phyloP scores from a whole-genome alignment of 2,888 invertebrate genomes.

The Tuberolachnus salignus region DNA sequence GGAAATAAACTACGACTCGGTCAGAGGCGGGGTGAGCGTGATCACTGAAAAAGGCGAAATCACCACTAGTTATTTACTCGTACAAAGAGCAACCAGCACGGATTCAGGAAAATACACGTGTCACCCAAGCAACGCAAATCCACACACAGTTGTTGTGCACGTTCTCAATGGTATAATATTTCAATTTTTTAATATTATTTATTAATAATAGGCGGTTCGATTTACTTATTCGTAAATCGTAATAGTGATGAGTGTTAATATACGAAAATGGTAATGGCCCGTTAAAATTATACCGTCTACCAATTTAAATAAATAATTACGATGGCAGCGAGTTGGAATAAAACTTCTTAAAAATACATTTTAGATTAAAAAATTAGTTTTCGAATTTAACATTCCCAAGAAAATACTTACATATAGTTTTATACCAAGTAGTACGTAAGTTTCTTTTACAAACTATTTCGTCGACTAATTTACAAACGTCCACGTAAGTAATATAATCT shows the following conservation, averaged over 20 bases:
- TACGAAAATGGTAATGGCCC: too few relatives aligned
- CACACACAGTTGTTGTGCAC: conserved; percentile 57
- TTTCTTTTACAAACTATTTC: background rate
- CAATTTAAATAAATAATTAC: background rate
- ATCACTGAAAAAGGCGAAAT: conserved; percentile 58
- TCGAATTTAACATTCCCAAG: background rate
- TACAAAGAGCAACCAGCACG: conserved; percentile 56
- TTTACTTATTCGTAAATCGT: too few relatives aligned
- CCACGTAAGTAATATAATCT: background rate
- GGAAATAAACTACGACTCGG: conserved; percentile 58
- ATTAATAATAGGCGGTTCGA: background rate
- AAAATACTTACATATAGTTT: background rate
- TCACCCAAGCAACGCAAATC: conserved; percentile 57
- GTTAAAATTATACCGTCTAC: background rate
- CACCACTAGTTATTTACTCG: conserved; percentile 57
- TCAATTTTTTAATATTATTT: background rate
- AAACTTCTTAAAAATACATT: background rate
- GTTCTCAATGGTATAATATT: conserved; percentile 57
- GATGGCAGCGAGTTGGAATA: background rate
- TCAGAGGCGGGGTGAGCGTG: conserved; percentile 57
- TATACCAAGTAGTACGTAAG: background rate
- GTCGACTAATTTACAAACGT: background rate
- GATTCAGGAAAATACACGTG: conserved; percentile 58
- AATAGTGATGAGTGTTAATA: too few relatives aligned
- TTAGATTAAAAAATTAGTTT: background rate